A percentile compares a stretch with the other conserved stretches of the same genome.
These are phyloP conservation scores for Eclectus roratus DNA, from an alignment of 2,113 vertebrate species.

Conservation along the genomic window DNA sequence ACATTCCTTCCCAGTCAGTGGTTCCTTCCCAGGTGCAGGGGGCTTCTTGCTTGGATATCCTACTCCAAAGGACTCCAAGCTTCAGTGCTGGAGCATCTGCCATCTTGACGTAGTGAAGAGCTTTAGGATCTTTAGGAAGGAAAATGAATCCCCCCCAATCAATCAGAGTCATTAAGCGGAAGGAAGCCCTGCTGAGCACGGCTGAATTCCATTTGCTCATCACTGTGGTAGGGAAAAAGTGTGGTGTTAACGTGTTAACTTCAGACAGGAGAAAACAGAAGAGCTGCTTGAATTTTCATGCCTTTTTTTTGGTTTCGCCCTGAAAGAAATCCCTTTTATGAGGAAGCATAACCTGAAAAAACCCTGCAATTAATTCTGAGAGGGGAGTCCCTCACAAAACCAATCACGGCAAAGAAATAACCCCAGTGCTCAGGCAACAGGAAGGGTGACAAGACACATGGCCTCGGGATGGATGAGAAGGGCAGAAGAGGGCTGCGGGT, in stretches of 20 bases:
- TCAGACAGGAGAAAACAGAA: neutral
- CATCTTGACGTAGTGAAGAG: neutral
- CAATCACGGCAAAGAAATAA: neutral
- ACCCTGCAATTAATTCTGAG: neutral
- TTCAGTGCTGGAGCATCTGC: neutral
- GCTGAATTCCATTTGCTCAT: neutral
- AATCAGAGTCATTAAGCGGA: neutral
- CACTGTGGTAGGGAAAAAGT: neutral
- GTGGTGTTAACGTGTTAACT: neutral
- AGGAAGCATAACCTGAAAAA: neutral
- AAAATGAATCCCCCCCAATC: neutral
- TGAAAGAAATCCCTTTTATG: too few relatives aligned
- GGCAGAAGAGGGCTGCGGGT: neutral
- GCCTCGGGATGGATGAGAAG: neutral
- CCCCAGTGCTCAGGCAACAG: neutral
- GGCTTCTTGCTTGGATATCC: neutral
- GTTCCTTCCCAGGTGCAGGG: neutral
- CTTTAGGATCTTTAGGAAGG: neutral
- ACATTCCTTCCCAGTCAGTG: neutral
- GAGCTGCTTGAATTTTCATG: neutral
- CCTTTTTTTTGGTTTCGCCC: rapidly evolving
- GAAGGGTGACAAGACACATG: rapidly evolving
- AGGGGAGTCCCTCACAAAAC: neutral
- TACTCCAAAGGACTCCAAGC: neutral
- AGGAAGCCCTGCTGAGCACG: neutral